Conservation (phyloP, 2,797 vertebrate species). For the Sebastes umbrosus region DNA sequence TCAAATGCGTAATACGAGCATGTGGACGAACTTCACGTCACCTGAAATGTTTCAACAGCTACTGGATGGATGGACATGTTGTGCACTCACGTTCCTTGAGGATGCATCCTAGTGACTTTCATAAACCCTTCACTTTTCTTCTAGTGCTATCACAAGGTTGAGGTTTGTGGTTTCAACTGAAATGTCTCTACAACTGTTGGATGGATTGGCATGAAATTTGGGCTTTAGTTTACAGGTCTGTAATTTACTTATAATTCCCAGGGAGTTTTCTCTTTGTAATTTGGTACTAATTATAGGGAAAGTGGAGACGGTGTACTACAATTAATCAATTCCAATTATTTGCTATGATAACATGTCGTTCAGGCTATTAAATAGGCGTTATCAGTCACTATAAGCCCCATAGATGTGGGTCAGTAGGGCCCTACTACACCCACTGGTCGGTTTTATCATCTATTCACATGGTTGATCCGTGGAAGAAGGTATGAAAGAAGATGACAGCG, state of each 20-base stretch:
- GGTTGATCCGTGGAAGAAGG: too few species aligned
- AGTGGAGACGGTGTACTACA: neutral
- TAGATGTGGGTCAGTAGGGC: too few species aligned
- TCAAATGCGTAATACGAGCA: constrained; percentile 31
- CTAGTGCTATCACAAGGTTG: neutral
- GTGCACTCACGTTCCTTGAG: neutral
- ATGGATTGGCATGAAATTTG: neutral
- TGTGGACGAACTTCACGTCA: constrained; percentile 22
- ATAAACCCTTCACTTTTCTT: neutral
- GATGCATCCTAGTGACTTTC: neutral
- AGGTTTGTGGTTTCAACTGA: neutral
- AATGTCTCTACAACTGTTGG: neutral
- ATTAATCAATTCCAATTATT: neutral
- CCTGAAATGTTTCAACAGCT: neutral
- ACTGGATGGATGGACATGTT: neutral
- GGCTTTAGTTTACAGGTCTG: neutral
- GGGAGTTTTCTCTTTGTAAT: neutral
- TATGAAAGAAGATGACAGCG: too few species aligned
- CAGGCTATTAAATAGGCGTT: too few species aligned
- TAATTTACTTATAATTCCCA: neutral
- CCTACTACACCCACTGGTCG: too few species aligned
- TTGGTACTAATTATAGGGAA: neutral
- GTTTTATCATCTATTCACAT: too few species aligned
- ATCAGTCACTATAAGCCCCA: too few species aligned
- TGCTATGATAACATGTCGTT: neutral